Percentiles rank a stretch among this genome's conserved stretches.
These are phyloP conservation scores for Hirtodrosophila histrioides DNA, from an alignment of 2,888 invertebrate genomes.

Conservation along the genomic window DNA sequence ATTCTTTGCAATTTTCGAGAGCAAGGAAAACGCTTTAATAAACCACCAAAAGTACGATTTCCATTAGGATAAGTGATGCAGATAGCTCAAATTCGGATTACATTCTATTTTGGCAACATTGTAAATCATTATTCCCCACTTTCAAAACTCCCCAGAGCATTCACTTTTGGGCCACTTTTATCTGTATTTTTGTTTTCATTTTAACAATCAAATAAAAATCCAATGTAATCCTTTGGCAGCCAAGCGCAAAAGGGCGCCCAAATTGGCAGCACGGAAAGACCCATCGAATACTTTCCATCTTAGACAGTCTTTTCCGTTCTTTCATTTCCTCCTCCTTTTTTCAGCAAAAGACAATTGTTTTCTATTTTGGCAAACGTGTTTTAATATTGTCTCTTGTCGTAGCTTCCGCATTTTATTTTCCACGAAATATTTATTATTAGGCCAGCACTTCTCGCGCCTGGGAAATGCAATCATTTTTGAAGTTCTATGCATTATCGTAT, in stretches of 20 bases:
- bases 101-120: constrained; percentile 70
- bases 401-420: constrained; percentile 6
- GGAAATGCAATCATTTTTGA: constrained; percentile 34
- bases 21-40: constrained; percentile 20
- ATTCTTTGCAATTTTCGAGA: no score
- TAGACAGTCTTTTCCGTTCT: constrained; percentile 20
- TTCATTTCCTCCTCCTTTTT: constrained; percentile 13
- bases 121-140: constrained; percentile 71
- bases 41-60: constrained; percentile 42
- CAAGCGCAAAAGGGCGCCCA: constrained; percentile 54
- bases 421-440: constrained; percentile 38
- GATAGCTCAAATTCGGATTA: constrained; percentile 58
- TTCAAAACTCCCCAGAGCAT: constrained; percentile 30
- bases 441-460: constrained; percentile 29
- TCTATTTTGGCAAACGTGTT: constrained; percentile 52
- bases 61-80: constrained; percentile 57
- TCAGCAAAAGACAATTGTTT: constrained; percentile 56
- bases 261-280: constrained; percentile 62
- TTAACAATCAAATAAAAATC: constrained; percentile 76
- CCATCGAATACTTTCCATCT: constrained; percentile 39
- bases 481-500: constrained; percentile 57
- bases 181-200: constrained; percentile 41
- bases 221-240: constrained; percentile 78
- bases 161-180: constrained; percentile 26
- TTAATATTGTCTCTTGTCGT: constrained; percentile 28